Base-by-base conservation (phyloP, 92 coral and sea anemone genomes). In the Zoanthus sansibaricus region DNA sequence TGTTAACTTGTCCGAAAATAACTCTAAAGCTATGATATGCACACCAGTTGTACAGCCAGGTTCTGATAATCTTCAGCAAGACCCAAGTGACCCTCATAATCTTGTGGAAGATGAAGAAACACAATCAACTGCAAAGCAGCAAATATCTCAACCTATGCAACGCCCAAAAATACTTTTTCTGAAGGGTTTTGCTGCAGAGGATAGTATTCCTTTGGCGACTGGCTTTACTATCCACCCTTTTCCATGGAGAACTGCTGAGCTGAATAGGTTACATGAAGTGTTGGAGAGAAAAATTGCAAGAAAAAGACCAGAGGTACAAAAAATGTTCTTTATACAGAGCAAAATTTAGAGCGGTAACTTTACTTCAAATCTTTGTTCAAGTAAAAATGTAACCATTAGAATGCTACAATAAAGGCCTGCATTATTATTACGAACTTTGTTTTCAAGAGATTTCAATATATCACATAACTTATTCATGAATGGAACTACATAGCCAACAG, bases 1-100 rank as follows among this genome's bases (percentile, higher is more conserved):
- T 48, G 58, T 72, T 87, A 74, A 87, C 80, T 10, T 75, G 71
- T 14, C 49, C 9, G 77, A 77, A 73, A 69, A 68, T 68, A 31
- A 68, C 25, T 73, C 78, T 25, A 75, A 30, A 20, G 25, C 78
- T 46, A 18, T 31, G 21, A 68, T 6, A 68, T 5, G 72, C 52
- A 59, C 83, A 56, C 83, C 58, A 25, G 73, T 78, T 56, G 88
- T 72, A 84, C 37, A 42, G 20, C 14, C 47, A 32, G 59, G 18
- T 25, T 18, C 15, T 51, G 32, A 58, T 33, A 13, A 6, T 4
- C 42, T 37, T 20, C 30, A 42, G 12, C 83, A 78, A 78, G 55
- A 17, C 68, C 82, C 72, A 84, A 68, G 74, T 18, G 75, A 10
- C 17, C 71, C 17, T 47, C 54, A 76, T 45, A 55, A 68, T 7